These are phyloP conservation scores for Manis crassicaudata DNA, from an alignment of 2,797 vertebrate genomes.

Conservation along the genomic window DNA sequence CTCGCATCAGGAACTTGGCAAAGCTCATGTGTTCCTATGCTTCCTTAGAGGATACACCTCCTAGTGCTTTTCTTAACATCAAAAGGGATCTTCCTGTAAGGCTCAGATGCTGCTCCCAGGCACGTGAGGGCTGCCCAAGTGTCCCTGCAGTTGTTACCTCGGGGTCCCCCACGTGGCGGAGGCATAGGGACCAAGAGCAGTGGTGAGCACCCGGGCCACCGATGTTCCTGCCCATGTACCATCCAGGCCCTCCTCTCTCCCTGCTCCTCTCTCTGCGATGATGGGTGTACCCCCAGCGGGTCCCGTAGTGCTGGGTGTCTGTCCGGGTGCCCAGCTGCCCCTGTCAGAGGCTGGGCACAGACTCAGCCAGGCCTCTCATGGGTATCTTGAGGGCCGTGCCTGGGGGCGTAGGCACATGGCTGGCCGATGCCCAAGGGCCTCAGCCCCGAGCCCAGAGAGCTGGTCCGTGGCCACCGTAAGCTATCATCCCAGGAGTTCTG, in stretches of 20 bases:
- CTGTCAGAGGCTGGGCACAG: not conserved
- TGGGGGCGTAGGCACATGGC: fast-evolving
- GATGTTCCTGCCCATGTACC: fast-evolving
- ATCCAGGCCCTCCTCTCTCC: not conserved
- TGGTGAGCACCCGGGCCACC: not conserved
- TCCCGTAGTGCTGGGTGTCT: not conserved
- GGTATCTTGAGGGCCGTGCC: not conserved
- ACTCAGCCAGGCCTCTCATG: not conserved
- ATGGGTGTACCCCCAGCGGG: not conserved
- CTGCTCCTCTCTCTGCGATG: not conserved
- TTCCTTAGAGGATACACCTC: not conserved
- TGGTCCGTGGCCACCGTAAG: not conserved
- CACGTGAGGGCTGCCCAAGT: fast-evolving
- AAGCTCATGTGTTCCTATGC: fast-evolving
- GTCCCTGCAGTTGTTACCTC: fast-evolving
- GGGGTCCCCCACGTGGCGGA: fast-evolving
- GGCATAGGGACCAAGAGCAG: fast-evolving
- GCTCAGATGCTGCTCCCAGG: fast-evolving
- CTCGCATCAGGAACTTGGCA: fast-evolving
- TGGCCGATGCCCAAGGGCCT: not conserved
- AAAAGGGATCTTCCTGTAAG: fast-evolving
- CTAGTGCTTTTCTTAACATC: fast-evolving
- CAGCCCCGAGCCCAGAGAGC: not conserved
- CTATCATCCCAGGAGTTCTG: fast-evolving
- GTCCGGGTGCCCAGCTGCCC: not conserved